Conservation (phyloP, 1,140 invertebrate genomes). For the Hylyphantes graminicola region DNA sequence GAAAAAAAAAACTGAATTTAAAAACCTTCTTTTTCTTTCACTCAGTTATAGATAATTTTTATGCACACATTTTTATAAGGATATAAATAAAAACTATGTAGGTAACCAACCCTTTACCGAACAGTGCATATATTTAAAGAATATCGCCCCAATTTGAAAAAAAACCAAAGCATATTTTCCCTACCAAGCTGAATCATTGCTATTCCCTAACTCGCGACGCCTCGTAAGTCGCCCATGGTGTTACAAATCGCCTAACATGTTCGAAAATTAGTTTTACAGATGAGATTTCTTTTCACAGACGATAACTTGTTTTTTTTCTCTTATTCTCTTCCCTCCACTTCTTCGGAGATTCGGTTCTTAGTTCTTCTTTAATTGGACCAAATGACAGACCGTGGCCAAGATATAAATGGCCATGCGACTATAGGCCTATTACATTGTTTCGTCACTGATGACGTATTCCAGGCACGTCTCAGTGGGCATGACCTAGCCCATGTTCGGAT, state of each 20-base stretch:
- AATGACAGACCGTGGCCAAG: constrained; percentile 42
- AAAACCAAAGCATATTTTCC: too few species aligned
- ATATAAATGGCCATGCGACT: constrained; percentile 37
- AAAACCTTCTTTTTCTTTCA: too few species aligned
- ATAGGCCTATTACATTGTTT: constrained; percentile 55
- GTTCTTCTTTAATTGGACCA: constrained; percentile 56
- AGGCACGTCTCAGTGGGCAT: constrained; percentile 44
- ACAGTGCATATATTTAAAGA: too few species aligned
- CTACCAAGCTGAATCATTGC: too few species aligned
- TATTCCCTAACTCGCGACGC: not conserved
- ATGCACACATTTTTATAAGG: too few species aligned
- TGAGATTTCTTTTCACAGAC: constrained; percentile 37
- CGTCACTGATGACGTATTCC: not conserved
- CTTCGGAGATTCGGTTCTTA: constrained; percentile 2
- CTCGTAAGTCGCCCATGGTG: constrained; percentile 28
- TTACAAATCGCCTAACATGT: constrained; percentile 42
- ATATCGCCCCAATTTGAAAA: too few species aligned
- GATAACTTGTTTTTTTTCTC: not conserved
- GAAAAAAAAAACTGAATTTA: too few species aligned
- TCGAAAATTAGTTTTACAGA: constrained; percentile 56
- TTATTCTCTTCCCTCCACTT: constrained; percentile 4
- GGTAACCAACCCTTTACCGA: too few species aligned
- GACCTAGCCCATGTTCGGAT: constrained; percentile 25
- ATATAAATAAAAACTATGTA: too few species aligned
- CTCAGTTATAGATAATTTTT: too few species aligned